Percentiles rank a stretch among this genome's conserved stretches.
Evolutionary conservation across 2,888 invertebrate species (phyloP).

Genomic region (Plutella xylostella): DNA sequence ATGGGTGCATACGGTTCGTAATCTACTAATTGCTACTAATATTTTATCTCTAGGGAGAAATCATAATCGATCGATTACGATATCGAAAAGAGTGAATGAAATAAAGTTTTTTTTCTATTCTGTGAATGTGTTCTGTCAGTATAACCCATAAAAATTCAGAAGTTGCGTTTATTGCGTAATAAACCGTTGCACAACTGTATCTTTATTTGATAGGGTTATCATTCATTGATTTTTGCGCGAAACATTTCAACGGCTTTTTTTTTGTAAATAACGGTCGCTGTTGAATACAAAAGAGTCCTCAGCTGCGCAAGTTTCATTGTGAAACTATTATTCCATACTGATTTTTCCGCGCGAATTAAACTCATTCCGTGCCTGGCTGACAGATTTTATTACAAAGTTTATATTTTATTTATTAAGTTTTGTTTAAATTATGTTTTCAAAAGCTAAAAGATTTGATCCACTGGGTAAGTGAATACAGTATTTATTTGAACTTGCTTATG

Average conservation of each 20-base stretch:
- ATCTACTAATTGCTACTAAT: too few species aligned
- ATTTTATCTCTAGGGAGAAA: too few species aligned
- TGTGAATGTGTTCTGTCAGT: too few species aligned
- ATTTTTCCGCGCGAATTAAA: constrained; percentile 25
- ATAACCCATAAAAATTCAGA: background rate
- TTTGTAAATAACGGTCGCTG: constrained; percentile 22
- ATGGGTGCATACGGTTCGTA: too few species aligned
- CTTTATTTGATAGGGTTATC: background rate
- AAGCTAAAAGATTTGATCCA: constrained; percentile 57
- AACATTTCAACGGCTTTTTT: background rate
- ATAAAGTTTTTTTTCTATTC: too few species aligned
- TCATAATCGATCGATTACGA: too few species aligned
- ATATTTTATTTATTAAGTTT: constrained; percentile 3
- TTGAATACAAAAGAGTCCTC: background rate
- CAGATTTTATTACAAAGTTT: background rate
- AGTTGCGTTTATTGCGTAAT: too few species aligned
- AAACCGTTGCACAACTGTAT: background rate
- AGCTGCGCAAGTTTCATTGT: background rate
- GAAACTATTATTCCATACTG: constrained; percentile 2
- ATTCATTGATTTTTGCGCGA: background rate
- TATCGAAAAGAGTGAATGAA: too few species aligned
- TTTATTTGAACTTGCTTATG: too few species aligned
- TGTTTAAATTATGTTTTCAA: constrained; percentile 40
- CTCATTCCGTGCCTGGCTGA: constrained; percentile 3
- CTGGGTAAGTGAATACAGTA: constrained; percentile 34